Percentiles rank a stretch among this genome's conserved stretches.
Evolutionary conservation across 1,140 invertebrate genomes (phyloP).

Genomic region (Drosophila tani): DNA sequence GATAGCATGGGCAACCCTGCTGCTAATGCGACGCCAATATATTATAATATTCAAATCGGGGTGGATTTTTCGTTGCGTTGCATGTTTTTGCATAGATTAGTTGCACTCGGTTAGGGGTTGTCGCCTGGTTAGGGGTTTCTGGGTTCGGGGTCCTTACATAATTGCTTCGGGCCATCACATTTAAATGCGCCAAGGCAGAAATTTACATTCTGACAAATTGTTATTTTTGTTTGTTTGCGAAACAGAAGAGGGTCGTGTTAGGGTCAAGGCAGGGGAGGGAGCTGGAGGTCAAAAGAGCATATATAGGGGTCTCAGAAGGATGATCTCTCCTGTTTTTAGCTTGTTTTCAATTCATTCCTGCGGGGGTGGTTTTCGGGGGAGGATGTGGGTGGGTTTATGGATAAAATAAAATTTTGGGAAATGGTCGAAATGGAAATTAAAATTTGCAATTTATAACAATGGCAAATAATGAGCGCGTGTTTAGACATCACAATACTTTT

Average conservation of each 20-base stretch:
- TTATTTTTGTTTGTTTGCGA: conserved; percentile 60
- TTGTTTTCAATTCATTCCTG: background rate
- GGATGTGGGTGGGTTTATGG: conserved; percentile 20
- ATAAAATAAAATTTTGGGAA: conserved; percentile 22
- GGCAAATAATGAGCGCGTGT: conserved; percentile 2
- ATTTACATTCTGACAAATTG: conserved; percentile 83
- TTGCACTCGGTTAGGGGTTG: conserved; percentile 68
- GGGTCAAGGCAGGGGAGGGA: conserved; percentile 27
- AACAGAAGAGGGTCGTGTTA: conserved; percentile 51
- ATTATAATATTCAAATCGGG: conserved; percentile 65
- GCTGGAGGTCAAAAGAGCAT: conserved; percentile 66
- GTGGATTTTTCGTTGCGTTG: conserved; percentile 43
- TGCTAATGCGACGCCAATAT: conserved; percentile 30
- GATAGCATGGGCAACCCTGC: conserved; percentile 51
- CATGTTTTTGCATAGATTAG: conserved; percentile 84
- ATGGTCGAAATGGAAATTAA: conserved; percentile 1
- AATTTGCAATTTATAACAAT: conserved; percentile 15
- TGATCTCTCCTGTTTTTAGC: conserved; percentile 35
- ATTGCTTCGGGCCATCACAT: conserved; percentile 58
- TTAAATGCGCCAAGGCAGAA: conserved; percentile 67
- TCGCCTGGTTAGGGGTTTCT: conserved; percentile 21
- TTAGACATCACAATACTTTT: background rate
- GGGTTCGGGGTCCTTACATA: conserved; percentile 53
- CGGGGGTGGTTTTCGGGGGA: conserved; percentile 32
- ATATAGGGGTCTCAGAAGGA: conserved; percentile 34